Percentiles rank a stretch among this genome's conserved stretches.
Conservation (phyloP, 2,113 vertebrate species). For the Chauna torquata region DNA sequence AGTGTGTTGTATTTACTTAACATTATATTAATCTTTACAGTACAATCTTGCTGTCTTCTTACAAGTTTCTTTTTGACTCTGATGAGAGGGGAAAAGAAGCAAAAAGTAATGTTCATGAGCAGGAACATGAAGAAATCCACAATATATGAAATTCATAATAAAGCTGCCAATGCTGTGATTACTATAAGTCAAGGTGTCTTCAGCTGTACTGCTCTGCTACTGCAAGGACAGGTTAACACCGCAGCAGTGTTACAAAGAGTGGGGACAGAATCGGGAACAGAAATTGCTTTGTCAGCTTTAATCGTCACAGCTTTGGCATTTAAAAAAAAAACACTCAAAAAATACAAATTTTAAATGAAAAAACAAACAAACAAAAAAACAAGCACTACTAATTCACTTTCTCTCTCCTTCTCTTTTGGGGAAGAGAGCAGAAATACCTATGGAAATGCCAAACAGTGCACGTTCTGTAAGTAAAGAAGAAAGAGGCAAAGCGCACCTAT, state of each 20-base stretch:
- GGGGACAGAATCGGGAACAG: background rate
- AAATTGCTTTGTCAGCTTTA: conserved; percentile 7
- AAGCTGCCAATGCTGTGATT: background rate
- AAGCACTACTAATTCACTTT: background rate
- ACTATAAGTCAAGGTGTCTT: background rate
- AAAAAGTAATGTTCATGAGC: background rate
- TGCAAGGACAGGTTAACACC: background rate
- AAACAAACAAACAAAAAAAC: background rate
- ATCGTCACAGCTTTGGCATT: background rate
- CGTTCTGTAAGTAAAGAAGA: background rate
- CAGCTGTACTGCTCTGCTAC: background rate
- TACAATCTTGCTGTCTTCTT: background rate
- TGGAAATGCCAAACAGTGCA: background rate
- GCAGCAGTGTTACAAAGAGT: background rate
- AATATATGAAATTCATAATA: background rate
- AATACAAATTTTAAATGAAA: background rate
- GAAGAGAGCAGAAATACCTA: background rate
- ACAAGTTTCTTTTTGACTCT: background rate
- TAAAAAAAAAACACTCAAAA: background rate
- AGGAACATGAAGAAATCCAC: background rate
- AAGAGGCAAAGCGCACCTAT: background rate
- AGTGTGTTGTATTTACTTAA: background rate
- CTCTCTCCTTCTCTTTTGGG: background rate
- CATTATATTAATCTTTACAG: background rate
- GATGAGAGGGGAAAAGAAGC: background rate